A percentile compares a stretch with the other conserved stretches of the same genome.
Evolutionary conservation across 1,140 invertebrate species (phyloP).

Genomic region (Scaptomyza graminum): DNA sequence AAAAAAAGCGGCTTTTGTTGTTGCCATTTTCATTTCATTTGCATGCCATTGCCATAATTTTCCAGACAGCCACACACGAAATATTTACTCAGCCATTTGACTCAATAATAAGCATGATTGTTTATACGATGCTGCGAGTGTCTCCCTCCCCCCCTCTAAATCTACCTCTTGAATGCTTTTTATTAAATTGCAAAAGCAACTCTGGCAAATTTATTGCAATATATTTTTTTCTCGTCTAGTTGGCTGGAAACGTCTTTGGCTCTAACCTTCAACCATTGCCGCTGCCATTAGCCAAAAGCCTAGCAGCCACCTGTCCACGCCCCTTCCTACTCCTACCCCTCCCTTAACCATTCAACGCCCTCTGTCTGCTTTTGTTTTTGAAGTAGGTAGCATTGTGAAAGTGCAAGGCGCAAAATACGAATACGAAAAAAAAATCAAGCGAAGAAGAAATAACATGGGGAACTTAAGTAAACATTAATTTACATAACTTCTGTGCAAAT

Average conservation of each 20-base stretch:
- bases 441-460: conserved; percentile 81
- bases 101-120: conserved; percentile 72
- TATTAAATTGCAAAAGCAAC: conserved; percentile 74
- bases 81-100: conserved; percentile 72
- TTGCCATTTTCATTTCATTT: conserved; percentile 65
- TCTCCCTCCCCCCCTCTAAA: background rate
- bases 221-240: conserved; percentile 29
- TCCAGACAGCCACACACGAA: conserved; percentile 29
- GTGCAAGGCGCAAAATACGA: conserved; percentile 61
- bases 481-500: conserved; percentile 83
- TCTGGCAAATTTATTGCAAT: conserved; percentile 78
- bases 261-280: conserved; percentile 53
- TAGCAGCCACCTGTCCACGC: conserved; percentile 10
- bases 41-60: conserved; percentile 80
- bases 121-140: conserved; percentile 50
- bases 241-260: conserved; percentile 18
- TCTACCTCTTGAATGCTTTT: conserved; percentile 51
- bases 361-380: conserved; percentile 77
- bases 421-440: conserved; percentile 39
- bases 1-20: conserved; percentile 27
- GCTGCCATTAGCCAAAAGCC: conserved; percentile 43
- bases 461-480: conserved; percentile 84
- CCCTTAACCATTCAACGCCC: conserved; percentile 1
- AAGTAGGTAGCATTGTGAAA: conserved; percentile 77
- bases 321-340: background rate